Evolutionary conservation across 2,888 invertebrate genomes (phyloP), one percentile per base, ranked within the genome.

Genomic region (Hirtodrosophila trivittata): DNA sequence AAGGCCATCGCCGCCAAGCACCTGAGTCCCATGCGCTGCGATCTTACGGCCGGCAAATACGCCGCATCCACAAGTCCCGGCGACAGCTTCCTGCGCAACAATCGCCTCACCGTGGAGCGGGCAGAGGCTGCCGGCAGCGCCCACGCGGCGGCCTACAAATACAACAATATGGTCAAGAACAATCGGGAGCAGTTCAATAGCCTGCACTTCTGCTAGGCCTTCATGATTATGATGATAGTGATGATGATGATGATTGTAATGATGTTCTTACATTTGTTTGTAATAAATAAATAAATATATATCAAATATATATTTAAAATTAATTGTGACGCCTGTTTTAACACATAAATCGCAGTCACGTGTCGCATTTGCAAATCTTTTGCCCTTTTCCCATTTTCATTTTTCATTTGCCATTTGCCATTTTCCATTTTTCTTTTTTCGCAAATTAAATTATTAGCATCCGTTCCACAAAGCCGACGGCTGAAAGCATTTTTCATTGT

Each of bases 131-230:
- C n/a, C 30, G 26, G 41, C 26, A 14, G 16, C 38, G 10, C 32
- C 30, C 41, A 42, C 33, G 26, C 55, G 4, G 49, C 57, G 26
- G 70, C 77, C 38, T 84, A 77, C 52, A 87, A 87, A 37, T 90
- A 85, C 68, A 89, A 89, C 50, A 82, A 89, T 8, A 90, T 90
- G 90, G 67, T 89, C 58, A 82, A 70, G 39, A 87, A 86, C n/a
- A 77, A 90, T 63, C 89, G 90, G 33, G 87, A 89, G 37, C 82
- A 88, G 62, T 90, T 90, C 66, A 90, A 90, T 70, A 80, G 70
- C 63, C 63, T 90, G 64, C 90, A 90, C 65, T 88, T 89, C 69
- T 89, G 89, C 58, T 90, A 83, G 77, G 14, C 12, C 16, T 39
- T 33, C 1, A 45, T 14, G 1, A 46, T 35, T 38, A 46, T 43